Base-by-base conservation (phyloP, 2,797 vertebrate genomes). In the Podarcis siculus region DNA sequence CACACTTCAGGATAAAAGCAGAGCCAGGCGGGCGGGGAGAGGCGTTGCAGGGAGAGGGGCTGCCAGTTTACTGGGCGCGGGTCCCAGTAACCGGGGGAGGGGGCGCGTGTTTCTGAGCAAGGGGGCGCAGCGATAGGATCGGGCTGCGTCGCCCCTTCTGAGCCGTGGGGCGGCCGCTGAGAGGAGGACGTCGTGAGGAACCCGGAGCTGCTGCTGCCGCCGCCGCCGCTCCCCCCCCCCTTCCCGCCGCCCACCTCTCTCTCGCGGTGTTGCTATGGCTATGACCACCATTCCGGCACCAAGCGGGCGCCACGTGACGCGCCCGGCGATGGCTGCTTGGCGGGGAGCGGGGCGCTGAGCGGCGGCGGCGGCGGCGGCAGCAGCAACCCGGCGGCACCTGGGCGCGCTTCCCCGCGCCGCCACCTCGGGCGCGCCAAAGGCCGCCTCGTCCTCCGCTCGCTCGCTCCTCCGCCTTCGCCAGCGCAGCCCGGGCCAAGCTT, bases 241-340 rank as follows among this genome's bases (percentile, higher is more conserved):
- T 49, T 13, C n/a, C 71, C n/a, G 25, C 32, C 72, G 73, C 83
- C 83, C 73, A 75, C 71, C 19, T 17, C 1, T 5, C 37, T 58
- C 79, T 91, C 64, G 64, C 88, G 91, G 87, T 93, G 95, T 96
- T 96, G 95, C 95, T 95, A 96, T 95, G 96, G 95, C 94, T 94
- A 92, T 93, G 94, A 92, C 95, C 95, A 94, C 92, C 95, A 94
- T 96, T 92, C 94, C 94, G 94, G 96, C 95, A 96, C 96, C 96
- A 95, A 95, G 90, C 93, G 94, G 49, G 94, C 94, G 93, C 95
- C 96, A 96, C 95, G 86, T 87, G 86, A 87, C 25, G 95, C 95
- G 95, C 94, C 94, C 95, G 92, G 94, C 94, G 93, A 96, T 95
- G 96, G 96, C 96, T 94, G 95, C 95, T 93, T 92, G 96, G 93